Evolutionary conservation across 2,888 invertebrate species (phyloP).

Genomic region (Azorinus chamasolen): DNA sequence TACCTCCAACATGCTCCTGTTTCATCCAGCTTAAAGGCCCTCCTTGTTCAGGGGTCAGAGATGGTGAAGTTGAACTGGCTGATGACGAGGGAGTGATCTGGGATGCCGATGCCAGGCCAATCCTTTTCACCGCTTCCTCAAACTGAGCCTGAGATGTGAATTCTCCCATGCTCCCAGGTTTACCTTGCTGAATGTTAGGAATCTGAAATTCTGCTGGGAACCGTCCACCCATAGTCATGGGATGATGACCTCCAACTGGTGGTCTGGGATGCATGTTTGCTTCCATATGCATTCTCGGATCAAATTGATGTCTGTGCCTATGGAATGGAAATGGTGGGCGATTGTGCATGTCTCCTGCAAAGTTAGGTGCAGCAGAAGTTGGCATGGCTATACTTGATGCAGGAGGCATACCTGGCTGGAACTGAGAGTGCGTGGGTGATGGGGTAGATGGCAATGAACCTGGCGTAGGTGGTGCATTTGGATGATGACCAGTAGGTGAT

Average conservation of each 20-base stretch:
- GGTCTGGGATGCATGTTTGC: conserved; percentile 28
- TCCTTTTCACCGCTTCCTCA: conserved; percentile 34
- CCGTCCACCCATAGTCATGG: too few relatives aligned
- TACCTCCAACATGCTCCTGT: not conserved
- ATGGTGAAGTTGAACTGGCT: not conserved
- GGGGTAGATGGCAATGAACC: conserved; percentile 56
- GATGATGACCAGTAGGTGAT: conserved; percentile 48
- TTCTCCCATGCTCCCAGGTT: conserved; percentile 1
- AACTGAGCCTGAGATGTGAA: conserved; percentile 14
- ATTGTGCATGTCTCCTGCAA: conserved; percentile 33
- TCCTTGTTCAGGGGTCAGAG: conserved; percentile 4
- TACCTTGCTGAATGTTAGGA: conserved; percentile 20
- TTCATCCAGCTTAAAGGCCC: not conserved
- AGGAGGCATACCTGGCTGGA: conserved; percentile 37
- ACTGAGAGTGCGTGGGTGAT: conserved; percentile 52
- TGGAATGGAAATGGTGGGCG: conserved; percentile 44
- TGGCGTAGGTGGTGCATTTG: conserved; percentile 51
- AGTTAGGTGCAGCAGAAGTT: conserved; percentile 32
- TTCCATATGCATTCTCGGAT: conserved; percentile 47
- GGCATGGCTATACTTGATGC: conserved; percentile 24
- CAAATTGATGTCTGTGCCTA: conserved; percentile 49
- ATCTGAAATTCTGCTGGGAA: conserved; percentile 1
- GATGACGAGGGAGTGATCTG: not conserved
- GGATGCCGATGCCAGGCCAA: conserved; percentile 1
- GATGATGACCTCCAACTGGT: not conserved